Percentiles rank a stretch among this genome's conserved stretches.
These are phyloP conservation scores for human (Homo sapiens) DNA, from an alignment of 2,113 vertebrate genomes.

Conservation along the genomic window GRCh38 chrX:7867001-7867500, in stretches of 20 bases:
- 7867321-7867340: neutral
- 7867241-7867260: neutral
- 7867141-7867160: neutral
- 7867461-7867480: too few relatives aligned
- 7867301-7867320: neutral
- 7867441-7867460: accelerated
- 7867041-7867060: accelerated
- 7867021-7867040: accelerated
- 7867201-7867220: neutral
- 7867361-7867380: neutral
- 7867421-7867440: too few relatives aligned
- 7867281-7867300: neutral
- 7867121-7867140: neutral
- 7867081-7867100: neutral
- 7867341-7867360: too few relatives aligned
- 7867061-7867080: neutral
- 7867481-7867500: neutral
- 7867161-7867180: too few relatives aligned
- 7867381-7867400: too few relatives aligned
- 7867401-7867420: neutral
- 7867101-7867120: neutral
- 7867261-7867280: neutral
- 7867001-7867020: too few relatives aligned
- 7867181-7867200: accelerated
- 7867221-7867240: neutral